Percentiles rank a stretch among this genome's conserved stretches.
Evolutionary conservation across 92 coral and sea anemone genomes (phyloP).

Genomic region (Nematostella vectensis): DNA sequence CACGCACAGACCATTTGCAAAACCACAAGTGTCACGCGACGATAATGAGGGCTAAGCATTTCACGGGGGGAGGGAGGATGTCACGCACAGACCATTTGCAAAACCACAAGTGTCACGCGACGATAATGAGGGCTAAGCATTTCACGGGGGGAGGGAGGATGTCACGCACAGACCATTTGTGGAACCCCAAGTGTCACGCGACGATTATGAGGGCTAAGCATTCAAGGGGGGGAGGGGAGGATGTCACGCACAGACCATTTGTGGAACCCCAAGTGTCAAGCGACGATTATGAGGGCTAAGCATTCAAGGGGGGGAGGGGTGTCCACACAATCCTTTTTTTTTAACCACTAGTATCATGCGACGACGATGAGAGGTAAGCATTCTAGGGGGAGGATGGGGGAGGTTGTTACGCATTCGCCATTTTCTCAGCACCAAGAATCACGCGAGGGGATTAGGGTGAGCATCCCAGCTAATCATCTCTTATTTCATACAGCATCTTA

Average conservation of each 20-base stretch:
- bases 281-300: conserved; percentile 15
- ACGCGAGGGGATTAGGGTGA: conserved; percentile 9
- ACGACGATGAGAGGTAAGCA: conserved; percentile 20
- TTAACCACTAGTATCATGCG: conserved; percentile 21
- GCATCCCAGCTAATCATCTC: too few species aligned
- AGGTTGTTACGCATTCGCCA: conserved; percentile 79
- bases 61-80: too few species aligned
- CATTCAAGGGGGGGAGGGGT: too few species aligned
- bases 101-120: conserved; percentile 25
- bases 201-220: conserved; percentile 16
- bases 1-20: conserved; percentile 77
- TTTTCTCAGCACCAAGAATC: conserved; percentile 36
- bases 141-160: too few species aligned
- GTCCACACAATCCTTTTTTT: conserved; percentile 75
- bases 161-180: conserved; percentile 80
- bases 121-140: conserved; percentile 13
- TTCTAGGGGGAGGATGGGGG: too few species aligned
- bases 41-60: conserved; percentile 21
- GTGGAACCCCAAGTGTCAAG: conserved; percentile 24
- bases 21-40: conserved; percentile 17
- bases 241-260: conserved; percentile 80
- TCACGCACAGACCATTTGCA: conserved; percentile 75
- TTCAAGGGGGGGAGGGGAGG: too few species aligned
- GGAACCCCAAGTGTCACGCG: conserved; percentile 22
- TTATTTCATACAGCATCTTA: too few species aligned